Evolutionary conservation across 1,140 invertebrate species (phyloP), one percentile per base, ranked within the genome.

Genomic region (Cepaea nemoralis): DNA sequence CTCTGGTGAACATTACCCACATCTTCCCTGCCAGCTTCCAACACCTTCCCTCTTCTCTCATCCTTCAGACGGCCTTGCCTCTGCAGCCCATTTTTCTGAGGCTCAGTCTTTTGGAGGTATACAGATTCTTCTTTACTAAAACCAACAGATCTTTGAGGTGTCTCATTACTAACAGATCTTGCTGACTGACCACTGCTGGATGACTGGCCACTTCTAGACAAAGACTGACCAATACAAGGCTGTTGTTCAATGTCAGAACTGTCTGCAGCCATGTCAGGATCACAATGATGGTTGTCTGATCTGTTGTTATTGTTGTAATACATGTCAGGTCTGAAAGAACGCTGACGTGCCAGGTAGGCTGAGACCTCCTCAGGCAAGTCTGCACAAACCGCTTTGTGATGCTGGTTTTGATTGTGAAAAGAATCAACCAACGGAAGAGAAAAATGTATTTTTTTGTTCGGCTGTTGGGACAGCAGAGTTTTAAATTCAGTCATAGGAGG

Each of bases 291-390:
- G 50, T 19, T 24, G 3, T 55, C 50, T 6, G 59, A 63, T 63
- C 27, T 63, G 59, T 63, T 63, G n/a, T 63, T 63, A 16, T 63
- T 63, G 22, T 63, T 63, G 27, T 63, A 63, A 31, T 63, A 63
- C 59, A 63, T 63, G 6, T 63, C 59, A n/a, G 6, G 2, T 63
- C 59, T 2, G 1, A 63, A 2, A 31, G 59, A 27, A 31, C 27
- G 59, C n/a, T 63, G 59, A 3, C 59, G 16, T 31, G 59, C 59
- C 59, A 63, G 59, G 59, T 63, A 63, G 22, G 59, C 16, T 12
- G 59, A 63, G n/a, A 63, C n/a, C 33, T 63, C 59, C 10, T 63
- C 59, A 31, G 59, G 59, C 59, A 63, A 16, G 6, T 27, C 27
- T 31, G 27, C 59, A 55, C 50, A 55, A 55, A n/a, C n/a, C 33